Conservation (phyloP, 2,888 invertebrate species). For the Aspidiotus rigidus region DNA sequence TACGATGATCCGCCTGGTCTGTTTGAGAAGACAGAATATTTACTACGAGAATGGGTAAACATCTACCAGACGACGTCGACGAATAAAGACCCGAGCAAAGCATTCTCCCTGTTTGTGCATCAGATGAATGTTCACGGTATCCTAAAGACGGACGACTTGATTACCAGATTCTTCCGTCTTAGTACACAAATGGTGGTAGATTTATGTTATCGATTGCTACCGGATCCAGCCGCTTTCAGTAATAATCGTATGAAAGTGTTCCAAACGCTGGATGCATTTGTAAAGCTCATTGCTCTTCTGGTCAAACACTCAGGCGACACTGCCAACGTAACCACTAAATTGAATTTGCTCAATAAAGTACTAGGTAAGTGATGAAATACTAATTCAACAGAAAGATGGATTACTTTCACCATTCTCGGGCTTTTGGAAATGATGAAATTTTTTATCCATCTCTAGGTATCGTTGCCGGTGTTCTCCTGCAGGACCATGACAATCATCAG, state of each 20-base stretch:
- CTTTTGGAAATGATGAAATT: not conserved
- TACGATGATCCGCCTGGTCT: conserved; percentile 89
- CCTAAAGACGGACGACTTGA: conserved; percentile 91
- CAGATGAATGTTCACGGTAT: conserved; percentile 94
- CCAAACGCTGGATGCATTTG: conserved; percentile 89
- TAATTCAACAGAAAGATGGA: too few species aligned
- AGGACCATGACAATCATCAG: conserved; percentile 88
- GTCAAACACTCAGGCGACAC: conserved; percentile 88
- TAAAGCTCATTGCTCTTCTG: conserved; percentile 83
- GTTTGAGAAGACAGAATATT: conserved; percentile 86
- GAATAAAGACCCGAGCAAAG: conserved; percentile 75
- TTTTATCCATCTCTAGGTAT: conserved; percentile 59
- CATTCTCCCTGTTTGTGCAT: conserved; percentile 87
- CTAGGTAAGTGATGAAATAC: conserved; percentile 50
- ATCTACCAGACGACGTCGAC: conserved; percentile 69
- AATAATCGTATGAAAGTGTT: conserved; percentile 83
- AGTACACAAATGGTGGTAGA: conserved; percentile 95
- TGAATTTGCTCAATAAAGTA: conserved; percentile 90
- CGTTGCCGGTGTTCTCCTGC: conserved; percentile 86
- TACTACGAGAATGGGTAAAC: conserved; percentile 91
- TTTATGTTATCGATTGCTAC: conserved; percentile 74
- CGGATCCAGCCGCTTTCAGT: conserved; percentile 51
- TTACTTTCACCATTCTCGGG: not conserved
- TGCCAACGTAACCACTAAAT: conserved; percentile 86
- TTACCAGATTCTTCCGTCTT: conserved; percentile 91